Conservation (phyloP, 2,113 vertebrate species). For the Phocoena sinus region DNA sequence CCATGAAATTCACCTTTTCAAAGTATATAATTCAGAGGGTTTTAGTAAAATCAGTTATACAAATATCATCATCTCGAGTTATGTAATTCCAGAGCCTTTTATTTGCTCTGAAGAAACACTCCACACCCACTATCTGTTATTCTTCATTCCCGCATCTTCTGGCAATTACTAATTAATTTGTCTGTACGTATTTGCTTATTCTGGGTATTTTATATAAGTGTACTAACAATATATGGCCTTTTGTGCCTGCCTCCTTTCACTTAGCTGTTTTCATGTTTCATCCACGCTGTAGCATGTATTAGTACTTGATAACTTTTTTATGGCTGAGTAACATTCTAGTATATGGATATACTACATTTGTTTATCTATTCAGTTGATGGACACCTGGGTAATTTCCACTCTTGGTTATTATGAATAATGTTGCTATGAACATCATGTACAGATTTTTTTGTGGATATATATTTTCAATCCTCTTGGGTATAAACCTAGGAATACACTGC, state of each 20-base stretch:
- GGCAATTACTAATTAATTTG: neutral
- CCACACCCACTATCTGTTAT: neutral
- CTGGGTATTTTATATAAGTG: neutral
- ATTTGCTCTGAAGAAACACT: neutral
- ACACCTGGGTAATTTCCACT: neutral
- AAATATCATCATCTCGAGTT: neutral
- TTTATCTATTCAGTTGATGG: neutral
- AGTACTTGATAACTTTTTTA: neutral
- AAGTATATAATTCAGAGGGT: neutral
- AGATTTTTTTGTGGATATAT: neutral
- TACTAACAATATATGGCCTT: neutral
- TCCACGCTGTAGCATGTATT: neutral
- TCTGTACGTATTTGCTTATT: neutral
- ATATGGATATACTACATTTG: neutral
- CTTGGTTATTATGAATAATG: neutral
- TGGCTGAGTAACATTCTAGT: neutral
- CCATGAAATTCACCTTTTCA: neutral
- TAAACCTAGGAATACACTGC: neutral
- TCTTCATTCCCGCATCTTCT: neutral
- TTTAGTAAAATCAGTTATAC: neutral
- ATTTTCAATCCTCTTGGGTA: neutral
- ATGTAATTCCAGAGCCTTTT: neutral
- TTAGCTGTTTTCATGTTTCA: neutral
- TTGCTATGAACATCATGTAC: neutral
- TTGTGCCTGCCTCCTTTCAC: neutral